phyloP scores from a whole-genome alignment of 2,797 vertebrate genomes.

The Tenualosa thibaudeaui region DNA sequence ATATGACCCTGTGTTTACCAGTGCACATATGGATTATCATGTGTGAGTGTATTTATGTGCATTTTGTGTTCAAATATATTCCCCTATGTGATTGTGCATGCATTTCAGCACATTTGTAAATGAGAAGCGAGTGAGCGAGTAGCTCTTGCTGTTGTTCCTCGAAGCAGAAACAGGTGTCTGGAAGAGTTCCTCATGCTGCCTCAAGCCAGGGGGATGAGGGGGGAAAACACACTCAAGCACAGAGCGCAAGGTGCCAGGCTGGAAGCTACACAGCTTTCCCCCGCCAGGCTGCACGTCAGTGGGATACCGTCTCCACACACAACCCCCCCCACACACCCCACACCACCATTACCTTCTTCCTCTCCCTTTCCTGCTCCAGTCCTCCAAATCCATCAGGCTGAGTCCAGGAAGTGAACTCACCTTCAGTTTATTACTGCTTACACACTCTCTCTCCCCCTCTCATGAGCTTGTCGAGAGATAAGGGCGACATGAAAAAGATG shows the following conservation, averaged over 20 bases:
- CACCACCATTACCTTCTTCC: background rate
- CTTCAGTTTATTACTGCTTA: background rate
- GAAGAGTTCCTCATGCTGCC: background rate
- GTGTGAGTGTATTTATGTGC: background rate
- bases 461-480: background rate
- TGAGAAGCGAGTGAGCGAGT: background rate
- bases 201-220: background rate
- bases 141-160: conserved; percentile 4
- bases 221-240: conserved; percentile 5
- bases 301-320: background rate
- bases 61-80: background rate
- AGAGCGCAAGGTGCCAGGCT: conserved; percentile 24
- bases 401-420: background rate
- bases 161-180: conserved; percentile 33
- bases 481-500: conserved; percentile 15
- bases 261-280: background rate
- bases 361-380: background rate
- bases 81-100: background rate
- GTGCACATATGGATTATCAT: background rate
- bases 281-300: conserved; percentile 1
- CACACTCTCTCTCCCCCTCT: background rate
- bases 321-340: background rate
- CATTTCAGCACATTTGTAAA: background rate
- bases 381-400: background rate
- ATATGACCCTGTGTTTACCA: background rate